These are phyloP conservation scores for Serranus cabrilla DNA, from an alignment of 2,797 vertebrate species.

Conservation along the genomic window DNA sequence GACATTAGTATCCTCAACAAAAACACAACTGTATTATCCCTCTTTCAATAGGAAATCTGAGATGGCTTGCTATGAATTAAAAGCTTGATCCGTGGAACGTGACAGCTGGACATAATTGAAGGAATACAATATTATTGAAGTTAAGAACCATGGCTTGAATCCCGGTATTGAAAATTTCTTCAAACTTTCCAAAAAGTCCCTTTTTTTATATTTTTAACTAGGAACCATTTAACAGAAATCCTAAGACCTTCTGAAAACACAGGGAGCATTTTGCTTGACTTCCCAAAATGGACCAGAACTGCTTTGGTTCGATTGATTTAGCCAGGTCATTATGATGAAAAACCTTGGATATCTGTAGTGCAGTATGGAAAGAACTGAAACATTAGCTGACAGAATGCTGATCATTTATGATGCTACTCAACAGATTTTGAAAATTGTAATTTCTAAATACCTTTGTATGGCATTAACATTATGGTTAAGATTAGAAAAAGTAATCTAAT, in stretches of 20 bases:
- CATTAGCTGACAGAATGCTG: not conserved
- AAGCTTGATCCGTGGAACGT: slow-evolving; percentile 54
- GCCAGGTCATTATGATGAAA: not conserved
- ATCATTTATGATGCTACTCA: not conserved
- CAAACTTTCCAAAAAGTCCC: slow-evolving; percentile 35
- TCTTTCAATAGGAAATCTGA: slow-evolving; percentile 67
- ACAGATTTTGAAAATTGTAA: not conserved
- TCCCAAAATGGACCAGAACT: slow-evolving; percentile 2
- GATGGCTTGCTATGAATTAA: slow-evolving; percentile 59
- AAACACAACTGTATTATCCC: slow-evolving; percentile 64
- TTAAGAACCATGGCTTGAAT: slow-evolving; percentile 39
- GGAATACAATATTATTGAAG: slow-evolving; percentile 50
- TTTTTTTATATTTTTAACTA: slow-evolving; percentile 7
- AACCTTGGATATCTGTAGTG: not conserved
- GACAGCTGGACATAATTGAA: slow-evolving; percentile 63
- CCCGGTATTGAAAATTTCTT: slow-evolving; percentile 22
- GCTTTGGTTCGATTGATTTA: slow-evolving; percentile 14
- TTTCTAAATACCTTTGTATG: not conserved
- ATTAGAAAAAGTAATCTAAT: too few relatives aligned
- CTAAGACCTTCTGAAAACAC: not conserved
- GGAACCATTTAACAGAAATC: not conserved
- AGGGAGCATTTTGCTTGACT: not conserved
- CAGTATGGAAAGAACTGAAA: not conserved
- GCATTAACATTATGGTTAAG: not conserved
- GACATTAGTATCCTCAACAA: slow-evolving; percentile 58